phyloP scores from a whole-genome alignment of 2,888 invertebrate species.

The Drosophila siamana region DNA sequence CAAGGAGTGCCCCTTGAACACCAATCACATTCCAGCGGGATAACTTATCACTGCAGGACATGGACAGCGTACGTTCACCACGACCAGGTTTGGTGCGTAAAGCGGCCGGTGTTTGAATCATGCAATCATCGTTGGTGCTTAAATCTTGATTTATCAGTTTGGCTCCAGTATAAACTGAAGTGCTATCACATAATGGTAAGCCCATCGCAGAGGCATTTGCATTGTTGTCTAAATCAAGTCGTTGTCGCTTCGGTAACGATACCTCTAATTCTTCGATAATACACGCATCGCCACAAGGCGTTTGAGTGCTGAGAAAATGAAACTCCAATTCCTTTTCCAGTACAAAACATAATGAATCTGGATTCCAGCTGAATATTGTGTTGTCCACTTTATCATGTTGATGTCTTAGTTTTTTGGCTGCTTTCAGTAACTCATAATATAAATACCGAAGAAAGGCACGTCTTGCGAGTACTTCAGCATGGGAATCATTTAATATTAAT shows the following conservation, averaged over 20 bases:
- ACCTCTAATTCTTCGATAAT: conserved; percentile 87
- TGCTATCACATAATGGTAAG: not conserved
- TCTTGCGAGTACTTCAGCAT: conserved; percentile 95
- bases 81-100: conserved; percentile 95
- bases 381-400: conserved; percentile 31
- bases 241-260: conserved; percentile 44
- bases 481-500: conserved; percentile 93
- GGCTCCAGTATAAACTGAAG: conserved; percentile 90
- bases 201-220: conserved; percentile 3
- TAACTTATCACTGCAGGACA: conserved; percentile 98
- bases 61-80: conserved; percentile 94
- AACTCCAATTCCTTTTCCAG: conserved; percentile 88
- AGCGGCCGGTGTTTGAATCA: conserved; percentile 90
- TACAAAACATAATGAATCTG: conserved; percentile 83
- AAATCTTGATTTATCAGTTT: conserved; percentile 88
- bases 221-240: conserved; percentile 17
- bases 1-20: conserved; percentile 92
- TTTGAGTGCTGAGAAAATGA: conserved; percentile 94
- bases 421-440: conserved; percentile 87
- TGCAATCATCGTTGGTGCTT: conserved; percentile 69
- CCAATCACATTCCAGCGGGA: conserved; percentile 95
- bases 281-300: conserved; percentile 97
- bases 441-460: conserved; percentile 93
- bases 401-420: conserved; percentile 47
- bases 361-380: conserved; percentile 82